These are phyloP conservation scores for Poliocrania exsul DNA, from an alignment of 2,797 vertebrate species.

Conservation along the genomic window DNA sequence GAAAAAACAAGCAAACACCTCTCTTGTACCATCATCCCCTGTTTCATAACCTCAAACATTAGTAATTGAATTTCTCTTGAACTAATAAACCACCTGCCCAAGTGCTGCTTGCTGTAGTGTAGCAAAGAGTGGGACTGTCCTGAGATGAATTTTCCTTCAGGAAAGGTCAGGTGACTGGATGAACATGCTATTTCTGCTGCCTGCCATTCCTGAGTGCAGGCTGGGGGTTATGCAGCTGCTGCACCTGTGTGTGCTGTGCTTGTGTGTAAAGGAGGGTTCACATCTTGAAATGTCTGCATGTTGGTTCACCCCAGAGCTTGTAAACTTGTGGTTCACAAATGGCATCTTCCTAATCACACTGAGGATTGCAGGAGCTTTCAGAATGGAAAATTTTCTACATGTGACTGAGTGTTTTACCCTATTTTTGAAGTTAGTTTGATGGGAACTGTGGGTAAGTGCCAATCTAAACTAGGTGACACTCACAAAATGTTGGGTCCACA, in stretches of 20 bases:
- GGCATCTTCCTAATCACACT: neutral
- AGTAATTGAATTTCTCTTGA: neutral
- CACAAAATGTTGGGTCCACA: neutral
- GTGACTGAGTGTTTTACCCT: neutral
- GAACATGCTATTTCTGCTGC: neutral
- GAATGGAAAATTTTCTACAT: neutral
- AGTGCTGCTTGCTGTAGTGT: neutral
- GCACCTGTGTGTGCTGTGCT: fast-evolving
- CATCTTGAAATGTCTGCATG: neutral
- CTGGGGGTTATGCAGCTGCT: neutral
- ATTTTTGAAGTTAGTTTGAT: neutral
- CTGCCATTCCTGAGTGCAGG: neutral
- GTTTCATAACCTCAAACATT: neutral
- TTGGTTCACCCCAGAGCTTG: neutral
- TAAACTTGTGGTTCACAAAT: neutral
- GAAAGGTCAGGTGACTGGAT: neutral
- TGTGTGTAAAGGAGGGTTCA: neutral
- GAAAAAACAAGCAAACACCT: neutral
- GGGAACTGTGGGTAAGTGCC: neutral
- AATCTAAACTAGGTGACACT: neutral
- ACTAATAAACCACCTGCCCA: neutral
- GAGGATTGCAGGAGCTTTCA: neutral
- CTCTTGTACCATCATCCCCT: neutral
- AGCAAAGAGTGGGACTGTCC: neutral
- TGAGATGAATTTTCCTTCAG: neutral